A percentile compares a stretch with the other conserved stretches of the same genome.
Conservation (phyloP, 2,888 invertebrate genomes). For the Morpho helenor region DNA sequence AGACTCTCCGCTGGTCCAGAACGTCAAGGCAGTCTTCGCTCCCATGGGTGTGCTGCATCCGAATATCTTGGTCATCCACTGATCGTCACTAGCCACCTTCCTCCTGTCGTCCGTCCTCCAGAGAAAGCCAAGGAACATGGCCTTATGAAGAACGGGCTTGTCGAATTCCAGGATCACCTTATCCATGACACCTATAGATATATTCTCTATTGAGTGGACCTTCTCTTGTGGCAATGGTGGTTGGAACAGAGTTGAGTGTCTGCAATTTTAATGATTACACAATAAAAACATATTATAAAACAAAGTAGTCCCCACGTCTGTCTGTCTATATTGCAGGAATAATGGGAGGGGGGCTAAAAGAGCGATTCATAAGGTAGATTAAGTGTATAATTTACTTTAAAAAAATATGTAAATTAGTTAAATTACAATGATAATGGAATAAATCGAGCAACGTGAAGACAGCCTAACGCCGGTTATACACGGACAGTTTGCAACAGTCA, state of each 20-base stretch:
- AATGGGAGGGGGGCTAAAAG: too few species aligned
- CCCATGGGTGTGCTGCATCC: slow-evolving; percentile 37
- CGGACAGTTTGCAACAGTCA: too few species aligned
- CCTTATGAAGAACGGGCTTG: slow-evolving; percentile 80
- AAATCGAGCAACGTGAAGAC: too few species aligned
- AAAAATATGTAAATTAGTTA: too few species aligned
- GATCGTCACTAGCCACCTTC: slow-evolving; percentile 30
- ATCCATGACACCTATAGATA: slow-evolving; percentile 82
- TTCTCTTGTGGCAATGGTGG: slow-evolving; percentile 79
- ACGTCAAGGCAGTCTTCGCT: slow-evolving; percentile 33
- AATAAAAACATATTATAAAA: too few species aligned
- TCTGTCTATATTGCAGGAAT: too few species aligned
- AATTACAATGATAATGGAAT: too few species aligned
- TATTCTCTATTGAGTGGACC: slow-evolving; percentile 72
- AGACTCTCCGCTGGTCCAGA: slow-evolving; percentile 46
- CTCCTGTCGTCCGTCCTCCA: slow-evolving; percentile 41
- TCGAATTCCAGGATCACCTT: slow-evolving; percentile 85
- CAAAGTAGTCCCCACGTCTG: too few species aligned
- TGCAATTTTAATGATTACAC: slow-evolving; percentile 29
- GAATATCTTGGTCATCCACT: slow-evolving; percentile 38
- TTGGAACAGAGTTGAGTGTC: slow-evolving; percentile 70
- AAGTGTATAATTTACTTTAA: too few species aligned
- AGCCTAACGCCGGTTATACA: too few species aligned
- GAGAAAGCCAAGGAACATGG: slow-evolving; percentile 38
- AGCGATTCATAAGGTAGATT: too few species aligned